These are phyloP conservation scores for Holothuria glaberrima DNA, from an alignment of 35 echinoderm and acorn worm species.

Conservation along the genomic window DNA sequence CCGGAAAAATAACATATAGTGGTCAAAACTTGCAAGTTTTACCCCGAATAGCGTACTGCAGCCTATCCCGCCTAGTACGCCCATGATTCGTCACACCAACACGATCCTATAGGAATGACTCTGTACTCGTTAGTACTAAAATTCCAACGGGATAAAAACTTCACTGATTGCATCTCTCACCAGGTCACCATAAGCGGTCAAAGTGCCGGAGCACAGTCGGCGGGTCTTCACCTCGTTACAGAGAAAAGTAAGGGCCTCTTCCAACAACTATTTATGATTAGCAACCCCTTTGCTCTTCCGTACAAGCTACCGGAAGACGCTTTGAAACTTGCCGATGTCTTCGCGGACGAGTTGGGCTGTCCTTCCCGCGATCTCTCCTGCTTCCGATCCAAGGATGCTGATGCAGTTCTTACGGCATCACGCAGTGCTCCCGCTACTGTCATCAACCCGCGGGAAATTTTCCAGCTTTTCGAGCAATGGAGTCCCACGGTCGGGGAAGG, in stretches of 20 bases:
- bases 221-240: conserved; percentile 19
- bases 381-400: background rate
- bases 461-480: conserved; percentile 56
- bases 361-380: conserved; percentile 10
- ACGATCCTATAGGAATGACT: no score
- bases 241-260: conserved; percentile 26
- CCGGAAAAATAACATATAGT: no score
- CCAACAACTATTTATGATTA: conserved; percentile 40
- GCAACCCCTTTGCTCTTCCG: conserved; percentile 58
- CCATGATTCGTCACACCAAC: no score
- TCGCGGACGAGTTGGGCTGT: conserved; percentile 39
- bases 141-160: no score
- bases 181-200: conserved; percentile 47
- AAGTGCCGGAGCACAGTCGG: conserved; percentile 52
- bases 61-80: no score
- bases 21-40: no score
- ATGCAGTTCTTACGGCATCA: conserved; percentile 2
- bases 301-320: conserved; percentile 42
- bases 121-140: no score
- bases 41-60: no score
- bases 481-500: conserved; percentile 35
- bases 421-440: background rate
- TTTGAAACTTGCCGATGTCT: conserved; percentile 6
- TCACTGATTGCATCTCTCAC: no score
- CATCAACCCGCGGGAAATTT: conserved; percentile 8